Percentiles rank a stretch among this genome's conserved stretches.
Conservation (phyloP, 1,140 invertebrate genomes). For the Drosophila ambigua region DNA sequence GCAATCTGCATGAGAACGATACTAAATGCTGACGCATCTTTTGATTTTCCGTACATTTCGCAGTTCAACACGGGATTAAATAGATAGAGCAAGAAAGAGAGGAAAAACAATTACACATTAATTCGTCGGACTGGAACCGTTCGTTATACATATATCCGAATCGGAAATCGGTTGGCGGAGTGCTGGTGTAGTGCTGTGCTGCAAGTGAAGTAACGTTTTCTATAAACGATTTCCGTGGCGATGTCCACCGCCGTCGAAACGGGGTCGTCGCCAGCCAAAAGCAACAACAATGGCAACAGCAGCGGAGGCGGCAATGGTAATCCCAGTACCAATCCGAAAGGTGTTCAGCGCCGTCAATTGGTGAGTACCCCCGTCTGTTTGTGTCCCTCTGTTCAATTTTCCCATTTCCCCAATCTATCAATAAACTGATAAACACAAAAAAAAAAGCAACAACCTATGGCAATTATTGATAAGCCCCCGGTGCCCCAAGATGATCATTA, state of each 20-base stretch:
- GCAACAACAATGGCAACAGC: slow-evolving; percentile 54
- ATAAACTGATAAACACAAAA: slow-evolving; percentile 39
- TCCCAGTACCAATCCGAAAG: slow-evolving; percentile 76
- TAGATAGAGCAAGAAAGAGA: slow-evolving; percentile 21
- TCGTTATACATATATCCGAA: slow-evolving; percentile 15
- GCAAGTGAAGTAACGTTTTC: slow-evolving; percentile 45
- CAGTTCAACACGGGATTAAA: slow-evolving; percentile 41
- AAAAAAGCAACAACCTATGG: slow-evolving; percentile 20
- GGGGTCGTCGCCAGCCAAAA: slow-evolving; percentile 83
- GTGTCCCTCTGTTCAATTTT: background rate
- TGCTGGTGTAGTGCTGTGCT: background rate
- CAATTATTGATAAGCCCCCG: slow-evolving; percentile 28
- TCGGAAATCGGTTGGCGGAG: no score
- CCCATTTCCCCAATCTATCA: slow-evolving; percentile 19
- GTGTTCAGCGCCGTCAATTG: slow-evolving; percentile 82
- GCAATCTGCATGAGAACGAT: slow-evolving; percentile 45
- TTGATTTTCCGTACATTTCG: slow-evolving; percentile 31
- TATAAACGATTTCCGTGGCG: slow-evolving; percentile 57
- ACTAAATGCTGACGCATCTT: slow-evolving; percentile 44
- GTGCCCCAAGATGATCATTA: slow-evolving; percentile 32
- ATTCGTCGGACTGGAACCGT: slow-evolving; percentile 30
- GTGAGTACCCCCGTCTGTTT: slow-evolving; percentile 57
- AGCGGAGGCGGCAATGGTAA: slow-evolving; percentile 55
- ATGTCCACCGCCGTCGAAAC: slow-evolving; percentile 82
- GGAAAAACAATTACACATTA: slow-evolving; percentile 10